Evolutionary conservation across 2,888 invertebrate genomes (phyloP).

Genomic region (Drosophila nr. perissopoda): DNA sequence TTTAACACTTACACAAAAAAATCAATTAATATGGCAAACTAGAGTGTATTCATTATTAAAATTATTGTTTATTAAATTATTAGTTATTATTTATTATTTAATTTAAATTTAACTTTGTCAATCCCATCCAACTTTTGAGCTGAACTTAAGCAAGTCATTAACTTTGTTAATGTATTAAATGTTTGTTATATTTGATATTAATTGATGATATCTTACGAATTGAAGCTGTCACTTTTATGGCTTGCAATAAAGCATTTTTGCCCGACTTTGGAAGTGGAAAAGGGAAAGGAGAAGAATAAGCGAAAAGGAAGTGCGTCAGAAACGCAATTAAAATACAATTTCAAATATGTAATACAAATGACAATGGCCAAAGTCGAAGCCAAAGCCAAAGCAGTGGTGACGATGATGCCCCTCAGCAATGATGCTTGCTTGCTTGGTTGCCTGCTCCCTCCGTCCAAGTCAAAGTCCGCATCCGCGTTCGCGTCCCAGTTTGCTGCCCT

Average conservation of each 20-base stretch:
- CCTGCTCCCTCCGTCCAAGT: neutral
- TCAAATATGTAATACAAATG: constrained; percentile 40
- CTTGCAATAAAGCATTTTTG: neutral
- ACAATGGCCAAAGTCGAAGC: constrained; percentile 11
- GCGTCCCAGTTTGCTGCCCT: constrained; percentile 14
- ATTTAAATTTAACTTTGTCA: neutral
- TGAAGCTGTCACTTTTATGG: neutral
- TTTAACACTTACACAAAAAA: neutral
- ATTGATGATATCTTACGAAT: neutral
- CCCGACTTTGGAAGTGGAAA: neutral
- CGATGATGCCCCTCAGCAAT: constrained; percentile 4
- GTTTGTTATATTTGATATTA: neutral
- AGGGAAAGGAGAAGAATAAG: neutral
- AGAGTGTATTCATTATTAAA: neutral
- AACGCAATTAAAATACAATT: constrained; percentile 58
- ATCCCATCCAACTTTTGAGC: neutral
- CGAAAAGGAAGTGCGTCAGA: constrained; percentile 31
- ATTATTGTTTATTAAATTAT: neutral
- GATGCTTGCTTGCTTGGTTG: neutral
- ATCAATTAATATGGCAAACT: neutral
- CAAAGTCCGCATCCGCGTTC: constrained; percentile 2
- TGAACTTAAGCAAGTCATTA: neutral
- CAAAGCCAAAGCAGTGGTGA: neutral
- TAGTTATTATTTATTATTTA: neutral
- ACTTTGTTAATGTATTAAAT: neutral